Evolutionary conservation across 2,888 invertebrate genomes (phyloP).

Genomic region (Drosophila putrida): DNA sequence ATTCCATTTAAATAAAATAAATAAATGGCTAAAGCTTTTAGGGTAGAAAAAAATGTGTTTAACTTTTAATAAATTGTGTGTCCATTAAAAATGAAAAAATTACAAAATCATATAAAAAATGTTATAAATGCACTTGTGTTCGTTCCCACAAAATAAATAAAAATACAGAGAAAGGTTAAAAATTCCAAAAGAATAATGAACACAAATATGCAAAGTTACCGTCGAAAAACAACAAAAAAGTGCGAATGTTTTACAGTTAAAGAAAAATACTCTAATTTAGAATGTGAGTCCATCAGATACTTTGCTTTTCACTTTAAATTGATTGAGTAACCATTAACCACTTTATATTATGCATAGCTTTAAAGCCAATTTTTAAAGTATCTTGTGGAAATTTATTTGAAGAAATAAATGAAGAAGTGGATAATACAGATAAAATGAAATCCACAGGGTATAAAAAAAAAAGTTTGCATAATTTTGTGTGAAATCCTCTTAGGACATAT

Average conservation of each 20-base stretch:
- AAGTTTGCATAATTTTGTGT: constrained; percentile 12
- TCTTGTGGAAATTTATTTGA: background rate
- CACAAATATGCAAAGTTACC: constrained; percentile 14
- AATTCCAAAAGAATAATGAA: constrained; percentile 36
- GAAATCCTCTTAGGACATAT: constrained; percentile 47
- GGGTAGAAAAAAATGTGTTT: constrained; percentile 9
- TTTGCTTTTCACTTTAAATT: background rate
- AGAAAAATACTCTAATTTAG: background rate
- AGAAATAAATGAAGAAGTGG: too few relatives aligned
- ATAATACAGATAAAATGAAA: background rate
- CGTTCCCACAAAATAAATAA: constrained; percentile 7
- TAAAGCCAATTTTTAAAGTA: background rate
- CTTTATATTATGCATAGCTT: background rate
- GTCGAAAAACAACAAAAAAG: background rate
- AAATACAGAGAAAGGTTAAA: constrained; percentile 14
- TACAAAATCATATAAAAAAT: constrained; percentile 37
- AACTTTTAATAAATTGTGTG: background rate
- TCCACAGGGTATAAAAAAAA: background rate
- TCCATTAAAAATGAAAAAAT: constrained; percentile 14
- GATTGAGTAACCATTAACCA: background rate
- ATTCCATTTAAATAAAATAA: constrained; percentile 9
- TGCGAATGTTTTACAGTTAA: background rate
- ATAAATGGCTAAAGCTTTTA: constrained; percentile 1
- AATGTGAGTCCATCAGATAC: background rate
- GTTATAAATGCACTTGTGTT: constrained; percentile 23